Percentiles rank a stretch among this genome's conserved stretches.
Evolutionary conservation across 2,797 vertebrate genomes (phyloP).

Genomic region (Furcifer pardalis): DNA sequence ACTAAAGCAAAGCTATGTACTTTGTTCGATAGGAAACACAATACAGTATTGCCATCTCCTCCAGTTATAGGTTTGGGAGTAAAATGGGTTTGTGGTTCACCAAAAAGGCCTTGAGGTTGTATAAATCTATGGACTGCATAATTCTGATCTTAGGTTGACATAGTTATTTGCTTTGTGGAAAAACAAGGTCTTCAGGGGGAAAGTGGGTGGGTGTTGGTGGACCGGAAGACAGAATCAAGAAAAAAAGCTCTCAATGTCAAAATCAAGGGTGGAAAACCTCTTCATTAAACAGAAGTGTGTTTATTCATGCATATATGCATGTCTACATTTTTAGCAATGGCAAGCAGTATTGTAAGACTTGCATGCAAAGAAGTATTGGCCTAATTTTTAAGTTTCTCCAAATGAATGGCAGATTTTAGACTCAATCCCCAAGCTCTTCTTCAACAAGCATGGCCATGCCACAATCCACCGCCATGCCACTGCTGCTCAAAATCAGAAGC

Average conservation of each 20-base stretch:
- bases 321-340: not conserved
- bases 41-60: too few relatives aligned
- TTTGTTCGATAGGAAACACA: too few relatives aligned
- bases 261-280: not conserved
- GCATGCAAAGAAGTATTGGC: not conserved
- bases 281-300: not conserved
- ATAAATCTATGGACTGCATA: too few relatives aligned
- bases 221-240: not conserved
- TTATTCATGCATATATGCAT: not conserved
- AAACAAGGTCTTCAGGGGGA: not conserved
- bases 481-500: not conserved
- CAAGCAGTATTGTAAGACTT: not conserved
- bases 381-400: constrained; percentile 1
- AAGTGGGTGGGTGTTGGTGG: too few relatives aligned
- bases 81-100: too few relatives aligned
- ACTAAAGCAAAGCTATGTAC: too few relatives aligned
- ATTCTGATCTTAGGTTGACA: not conserved
- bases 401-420: not conserved
- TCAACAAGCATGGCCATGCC: not conserved
- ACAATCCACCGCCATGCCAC: not conserved
- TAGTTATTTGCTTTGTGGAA: not conserved
- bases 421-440: not conserved
- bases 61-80: too few relatives aligned
- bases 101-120: too few relatives aligned
- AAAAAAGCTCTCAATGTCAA: not conserved